Conservation (phyloP, 2,888 invertebrate genomes). For the Pammene aurita region DNA sequence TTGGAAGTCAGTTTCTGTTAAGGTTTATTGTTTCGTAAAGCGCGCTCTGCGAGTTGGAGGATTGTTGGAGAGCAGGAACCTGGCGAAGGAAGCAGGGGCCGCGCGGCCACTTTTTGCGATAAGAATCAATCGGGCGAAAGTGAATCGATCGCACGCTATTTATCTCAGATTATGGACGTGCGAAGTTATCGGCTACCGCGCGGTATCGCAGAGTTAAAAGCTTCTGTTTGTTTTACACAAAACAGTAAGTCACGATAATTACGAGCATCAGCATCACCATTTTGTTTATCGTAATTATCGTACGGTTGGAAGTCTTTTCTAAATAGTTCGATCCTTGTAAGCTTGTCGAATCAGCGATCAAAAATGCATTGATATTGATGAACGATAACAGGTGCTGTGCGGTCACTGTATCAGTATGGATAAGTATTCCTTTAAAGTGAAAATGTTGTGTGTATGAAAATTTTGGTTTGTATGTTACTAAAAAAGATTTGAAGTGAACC, state of each 20-base stretch:
- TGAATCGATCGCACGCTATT: slow-evolving; percentile 67
- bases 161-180: slow-evolving; percentile 56
- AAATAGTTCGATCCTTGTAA: not conserved
- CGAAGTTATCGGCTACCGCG: slow-evolving; percentile 51
- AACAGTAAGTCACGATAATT: not conserved
- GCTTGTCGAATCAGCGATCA: not conserved
- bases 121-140: slow-evolving; percentile 70
- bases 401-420: no score
- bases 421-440: no score
- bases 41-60: slow-evolving; percentile 46
- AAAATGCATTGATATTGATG: not conserved
- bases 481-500: not conserved
- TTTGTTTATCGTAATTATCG: no score
- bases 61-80: slow-evolving; percentile 55
- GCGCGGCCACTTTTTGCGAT: slow-evolving; percentile 67
- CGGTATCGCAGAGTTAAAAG: slow-evolving; percentile 34
- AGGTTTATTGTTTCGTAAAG: slow-evolving; percentile 38
- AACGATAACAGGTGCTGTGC: no score
- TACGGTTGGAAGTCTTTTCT: not conserved
- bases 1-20: slow-evolving; percentile 48
- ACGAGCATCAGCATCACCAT: not conserved
- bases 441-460: no score
- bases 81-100: slow-evolving; percentile 52
- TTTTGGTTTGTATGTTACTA: not conserved
- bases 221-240: slow-evolving; percentile 27